Evolutionary conservation across 2,797 vertebrate genomes (phyloP).

Genomic region (Poecilia gillii): DNA sequence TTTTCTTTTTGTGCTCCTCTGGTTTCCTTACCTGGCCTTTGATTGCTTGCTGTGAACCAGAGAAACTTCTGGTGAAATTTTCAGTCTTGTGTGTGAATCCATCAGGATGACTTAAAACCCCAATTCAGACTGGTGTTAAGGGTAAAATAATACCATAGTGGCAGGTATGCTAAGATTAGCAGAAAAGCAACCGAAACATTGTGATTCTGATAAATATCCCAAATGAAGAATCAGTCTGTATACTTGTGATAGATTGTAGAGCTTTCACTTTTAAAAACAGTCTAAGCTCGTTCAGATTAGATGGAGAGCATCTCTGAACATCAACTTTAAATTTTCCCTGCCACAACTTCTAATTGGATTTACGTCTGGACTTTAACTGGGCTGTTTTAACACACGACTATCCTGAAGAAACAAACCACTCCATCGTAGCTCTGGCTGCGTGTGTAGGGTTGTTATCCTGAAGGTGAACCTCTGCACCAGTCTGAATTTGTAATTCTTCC

Average conservation of each 20-base stretch:
- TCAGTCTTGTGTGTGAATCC: background rate
- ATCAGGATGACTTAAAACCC: background rate
- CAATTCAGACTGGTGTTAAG: background rate
- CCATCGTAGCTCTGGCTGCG: background rate
- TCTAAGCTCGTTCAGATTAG: background rate
- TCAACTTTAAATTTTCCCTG: background rate
- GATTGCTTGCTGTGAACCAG: slow-evolving; percentile 47
- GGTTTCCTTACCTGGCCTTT: slow-evolving; percentile 1
- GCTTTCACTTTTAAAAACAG: background rate
- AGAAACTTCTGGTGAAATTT: slow-evolving; percentile 44
- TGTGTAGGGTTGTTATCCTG: background rate
- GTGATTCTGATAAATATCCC: background rate
- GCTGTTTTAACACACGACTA: background rate
- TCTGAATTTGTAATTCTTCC: background rate
- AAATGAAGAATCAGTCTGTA: background rate
- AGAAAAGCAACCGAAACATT: background rate
- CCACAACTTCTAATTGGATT: background rate
- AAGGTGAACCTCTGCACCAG: background rate
- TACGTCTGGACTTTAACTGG: background rate
- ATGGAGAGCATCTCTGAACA: background rate
- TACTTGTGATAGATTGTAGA: background rate
- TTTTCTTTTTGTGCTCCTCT: background rate
- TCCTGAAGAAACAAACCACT: background rate
- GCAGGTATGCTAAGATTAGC: background rate
- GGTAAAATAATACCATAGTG: background rate